These are phyloP conservation scores for Agapostemon virescens DNA, from an alignment of 2,888 invertebrate genomes.

Conservation along the genomic window DNA sequence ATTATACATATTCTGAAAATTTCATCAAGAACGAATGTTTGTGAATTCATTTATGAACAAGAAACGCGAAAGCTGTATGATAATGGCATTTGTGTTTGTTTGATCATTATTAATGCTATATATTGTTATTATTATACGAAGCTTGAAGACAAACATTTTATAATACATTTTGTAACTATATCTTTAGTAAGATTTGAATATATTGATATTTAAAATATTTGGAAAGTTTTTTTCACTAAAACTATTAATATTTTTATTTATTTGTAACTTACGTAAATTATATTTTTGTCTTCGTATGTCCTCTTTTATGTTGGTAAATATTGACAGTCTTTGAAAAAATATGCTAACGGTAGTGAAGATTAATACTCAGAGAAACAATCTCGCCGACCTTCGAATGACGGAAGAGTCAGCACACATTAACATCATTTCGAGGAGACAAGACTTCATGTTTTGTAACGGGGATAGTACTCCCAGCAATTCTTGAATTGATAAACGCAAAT, in stretches of 20 bases:
- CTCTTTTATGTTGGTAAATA: background rate
- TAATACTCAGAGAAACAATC: background rate
- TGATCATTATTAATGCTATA: too few species aligned
- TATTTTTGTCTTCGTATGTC: too few species aligned
- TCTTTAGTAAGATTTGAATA: background rate
- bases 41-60: background rate
- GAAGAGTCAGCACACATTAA: conserved; percentile 5
- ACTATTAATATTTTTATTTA: too few species aligned
- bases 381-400: conserved; percentile 1
- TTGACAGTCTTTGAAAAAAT: background rate
- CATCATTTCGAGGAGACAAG: background rate
- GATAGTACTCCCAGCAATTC: background rate
- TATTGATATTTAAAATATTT: background rate
- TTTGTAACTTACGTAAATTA: background rate
- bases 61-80: background rate
- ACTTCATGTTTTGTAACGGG: background rate
- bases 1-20: too few species aligned
- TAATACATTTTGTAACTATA: too few species aligned
- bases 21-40: too few species aligned
- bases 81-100: too few species aligned
- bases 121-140: too few species aligned
- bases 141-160: too few species aligned
- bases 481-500: conserved; percentile 3
- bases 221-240: background rate
- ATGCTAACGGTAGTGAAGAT: background rate